Percentiles rank a stretch among this genome's conserved stretches.
Conservation (phyloP, 2,888 invertebrate genomes). For the Allygus modestus region DNA sequence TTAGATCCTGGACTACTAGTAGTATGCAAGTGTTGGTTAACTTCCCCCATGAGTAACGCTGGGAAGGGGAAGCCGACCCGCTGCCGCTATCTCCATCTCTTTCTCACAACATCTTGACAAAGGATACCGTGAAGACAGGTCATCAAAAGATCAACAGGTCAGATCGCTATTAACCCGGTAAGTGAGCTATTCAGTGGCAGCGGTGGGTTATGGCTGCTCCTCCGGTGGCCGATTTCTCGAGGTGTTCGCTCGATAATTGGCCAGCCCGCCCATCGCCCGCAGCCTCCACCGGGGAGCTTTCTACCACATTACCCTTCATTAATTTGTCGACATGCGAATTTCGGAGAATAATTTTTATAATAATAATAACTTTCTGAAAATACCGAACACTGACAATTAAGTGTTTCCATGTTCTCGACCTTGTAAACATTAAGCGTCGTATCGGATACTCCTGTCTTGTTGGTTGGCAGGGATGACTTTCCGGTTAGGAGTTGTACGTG, state of each 20-base stretch:
- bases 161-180: too few relatives aligned
- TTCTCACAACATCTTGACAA: too few relatives aligned
- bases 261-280: slow-evolving; percentile 11
- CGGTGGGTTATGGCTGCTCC: slow-evolving; percentile 1
- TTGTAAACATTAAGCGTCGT: neutral
- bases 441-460: neutral
- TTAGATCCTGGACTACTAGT: too few relatives aligned
- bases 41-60: too few relatives aligned
- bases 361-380: slow-evolving; percentile 31
- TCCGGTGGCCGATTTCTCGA: slow-evolving; percentile 30
- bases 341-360: neutral
- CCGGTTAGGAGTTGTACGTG: too few relatives aligned
- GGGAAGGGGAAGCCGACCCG: too few relatives aligned
- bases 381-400: slow-evolving; percentile 11
- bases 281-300: slow-evolving; percentile 10
- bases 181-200: too few relatives aligned
- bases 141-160: too few relatives aligned
- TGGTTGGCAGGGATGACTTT: too few relatives aligned
- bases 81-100: too few relatives aligned
- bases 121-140: too few relatives aligned
- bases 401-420: slow-evolving; percentile 23
- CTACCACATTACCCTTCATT: slow-evolving; percentile 34
- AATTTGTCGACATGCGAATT: slow-evolving; percentile 44
- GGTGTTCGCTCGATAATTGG: slow-evolving; percentile 43
- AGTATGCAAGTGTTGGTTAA: too few relatives aligned